These are phyloP conservation scores for Alviniconcha marisindica DNA, from an alignment of 1,140 invertebrate species.

Conservation along the genomic window DNA sequence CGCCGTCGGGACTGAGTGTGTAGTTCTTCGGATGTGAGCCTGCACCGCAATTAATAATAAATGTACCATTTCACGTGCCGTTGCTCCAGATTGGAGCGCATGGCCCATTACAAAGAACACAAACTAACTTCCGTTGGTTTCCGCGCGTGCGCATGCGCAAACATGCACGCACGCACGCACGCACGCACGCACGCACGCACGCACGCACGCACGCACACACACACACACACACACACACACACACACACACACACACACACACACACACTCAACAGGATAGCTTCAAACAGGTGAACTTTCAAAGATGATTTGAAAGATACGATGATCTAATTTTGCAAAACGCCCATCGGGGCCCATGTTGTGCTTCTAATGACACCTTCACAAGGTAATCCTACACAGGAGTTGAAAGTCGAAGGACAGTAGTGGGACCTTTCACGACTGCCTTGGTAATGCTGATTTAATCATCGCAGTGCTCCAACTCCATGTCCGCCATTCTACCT, in stretches of 20 bases:
- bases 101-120: not conserved
- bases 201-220: slow-evolving; percentile 21
- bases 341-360: too few relatives aligned
- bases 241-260: slow-evolving; percentile 3
- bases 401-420: not conserved
- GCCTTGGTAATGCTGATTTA: not conserved
- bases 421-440: not conserved
- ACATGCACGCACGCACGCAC: not conserved
- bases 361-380: too few relatives aligned
- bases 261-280: too few relatives aligned
- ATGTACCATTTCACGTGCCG: too few relatives aligned
- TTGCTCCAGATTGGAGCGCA: too few relatives aligned
- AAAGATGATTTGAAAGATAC: not conserved
- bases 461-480: not conserved
- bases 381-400: not conserved
- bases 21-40: not conserved
- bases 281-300: too few relatives aligned
- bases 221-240: slow-evolving; percentile 1
- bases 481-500: not conserved
- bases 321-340: too few relatives aligned
- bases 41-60: not conserved
- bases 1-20: not conserved
- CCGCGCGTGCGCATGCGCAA: too few relatives aligned
- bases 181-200: not conserved
- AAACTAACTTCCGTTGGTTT: not conserved